Percentiles rank a stretch among this genome's conserved stretches.
These are phyloP conservation scores for Capra hircus DNA, from an alignment of 2,113 vertebrate species.

Conservation along the genomic window DNA sequence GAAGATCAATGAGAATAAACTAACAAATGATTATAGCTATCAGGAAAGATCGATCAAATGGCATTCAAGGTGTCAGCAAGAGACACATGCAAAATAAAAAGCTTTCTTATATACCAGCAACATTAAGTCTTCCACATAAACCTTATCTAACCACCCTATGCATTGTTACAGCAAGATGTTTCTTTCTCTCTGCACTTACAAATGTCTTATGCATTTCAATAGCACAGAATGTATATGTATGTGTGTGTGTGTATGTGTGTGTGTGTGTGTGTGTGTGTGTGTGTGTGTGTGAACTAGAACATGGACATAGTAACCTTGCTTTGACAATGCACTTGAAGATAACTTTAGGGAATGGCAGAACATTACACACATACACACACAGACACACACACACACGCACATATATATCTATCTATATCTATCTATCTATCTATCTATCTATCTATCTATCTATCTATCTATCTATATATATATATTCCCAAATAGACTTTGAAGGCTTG, in stretches of 20 bases:
- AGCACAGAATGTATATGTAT: neutral
- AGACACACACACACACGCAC: neutral
- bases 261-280: neutral
- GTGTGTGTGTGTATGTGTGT: neutral
- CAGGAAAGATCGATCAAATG: neutral
- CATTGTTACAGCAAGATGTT: neutral
- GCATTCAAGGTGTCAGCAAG: neutral
- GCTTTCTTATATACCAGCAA: neutral
- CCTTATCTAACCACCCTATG: neutral
- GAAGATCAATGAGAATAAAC: neutral
- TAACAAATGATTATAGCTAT: neutral
- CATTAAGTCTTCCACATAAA: neutral
- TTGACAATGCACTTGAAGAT: neutral
- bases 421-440: too few relatives aligned
- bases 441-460: neutral
- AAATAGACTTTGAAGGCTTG: neutral
- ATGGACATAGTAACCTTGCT: neutral
- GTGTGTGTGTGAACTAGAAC: neutral
- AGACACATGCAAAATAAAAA: neutral
- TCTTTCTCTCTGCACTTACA: neutral
- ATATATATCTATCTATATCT: neutral
- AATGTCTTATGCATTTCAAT: neutral
- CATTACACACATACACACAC: neutral
- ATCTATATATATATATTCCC: neutral
- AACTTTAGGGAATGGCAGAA: neutral